Base-by-base conservation (phyloP, 2,888 invertebrate species). In the Vandiemenella viatica region DNA sequence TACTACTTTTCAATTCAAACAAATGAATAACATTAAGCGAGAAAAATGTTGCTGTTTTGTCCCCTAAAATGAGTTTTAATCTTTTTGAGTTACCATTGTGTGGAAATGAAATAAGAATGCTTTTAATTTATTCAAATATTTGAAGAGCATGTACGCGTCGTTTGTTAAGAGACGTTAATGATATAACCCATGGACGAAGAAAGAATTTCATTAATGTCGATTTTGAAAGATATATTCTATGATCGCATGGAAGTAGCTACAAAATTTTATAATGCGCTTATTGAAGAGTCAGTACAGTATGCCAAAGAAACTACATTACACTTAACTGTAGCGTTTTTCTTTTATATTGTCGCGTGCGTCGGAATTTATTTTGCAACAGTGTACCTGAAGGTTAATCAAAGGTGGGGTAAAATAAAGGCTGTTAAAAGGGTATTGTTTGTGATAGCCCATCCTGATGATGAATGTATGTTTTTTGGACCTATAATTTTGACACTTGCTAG, bases 381-480 rank as follows among this genome's bases (percentile, higher is more conserved):
- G 40, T 58, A 59, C 55, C 68, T 74, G 61, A 67, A 70, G 22
- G 42, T 37, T 13, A 23, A 21, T 7, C 21, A 47, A 10, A 57
- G 70, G 23, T 65, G 73, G 40, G 68, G 69, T 1, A 67, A 74
- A 55, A 69, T 67, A 49, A 67, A 69, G 23, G 72, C 71, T 21
- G 68, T 75, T 13, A 66, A 72, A 32, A 69, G 86, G 57, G 76
- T 90, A 40, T 67, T 96, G 22, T 65, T 97, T 46, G 80, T 96
- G 1, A 86, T 79, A 40, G 93, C 97, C 18, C 98, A 98, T 71
- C 97, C 97, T 15, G 97, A 98, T 66, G 97, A 98, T 65, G 97
- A 98, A 65, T 90, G 90, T 58, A 96, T 98, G 97, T 98, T 98
- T 67, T 98, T 98, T 66, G 90, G 92, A 1, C 98, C 98, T 16